phyloP scores from a whole-genome alignment of 2,797 vertebrate genomes.

The Propithecus perrieri region DNA sequence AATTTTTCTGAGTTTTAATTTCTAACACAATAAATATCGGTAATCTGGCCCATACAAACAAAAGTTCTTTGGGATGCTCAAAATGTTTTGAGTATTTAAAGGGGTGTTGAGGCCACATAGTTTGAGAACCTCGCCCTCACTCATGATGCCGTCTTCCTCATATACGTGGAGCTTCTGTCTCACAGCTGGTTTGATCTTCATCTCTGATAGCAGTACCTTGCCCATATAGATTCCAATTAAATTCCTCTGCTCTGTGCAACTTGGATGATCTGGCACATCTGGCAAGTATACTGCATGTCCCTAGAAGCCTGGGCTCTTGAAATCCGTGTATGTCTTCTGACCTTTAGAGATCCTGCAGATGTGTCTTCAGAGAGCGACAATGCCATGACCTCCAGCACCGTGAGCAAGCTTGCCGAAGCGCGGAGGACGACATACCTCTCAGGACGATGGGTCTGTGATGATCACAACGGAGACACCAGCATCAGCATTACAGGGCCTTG shows the following conservation, averaged over 20 bases:
- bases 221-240: neutral
- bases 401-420: slow-evolving; percentile 96
- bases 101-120: neutral
- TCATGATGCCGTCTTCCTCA: neutral
- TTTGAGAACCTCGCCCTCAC: neutral
- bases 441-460: slow-evolving; percentile 97
- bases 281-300: neutral
- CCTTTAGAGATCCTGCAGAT: slow-evolving; percentile 92
- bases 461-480: slow-evolving; percentile 97
- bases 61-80: neutral
- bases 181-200: neutral
- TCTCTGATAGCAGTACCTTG: neutral
- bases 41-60: neutral
- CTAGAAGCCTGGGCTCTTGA: neutral
- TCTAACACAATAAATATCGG: neutral
- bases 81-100: neutral
- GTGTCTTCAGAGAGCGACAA: slow-evolving; percentile 91
- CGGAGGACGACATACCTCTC: slow-evolving; percentile 97
- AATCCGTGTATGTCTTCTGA: rapidly evolving
- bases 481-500: slow-evolving; percentile 95
- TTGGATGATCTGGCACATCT: neutral
- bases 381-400: slow-evolving; percentile 95
- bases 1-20: neutral
- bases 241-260: neutral
- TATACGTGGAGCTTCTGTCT: neutral